Percentiles rank a stretch among this genome's conserved stretches.
These are phyloP conservation scores for Butorides virescens DNA, from an alignment of 2,113 vertebrate genomes.

Conservation along the genomic window DNA sequence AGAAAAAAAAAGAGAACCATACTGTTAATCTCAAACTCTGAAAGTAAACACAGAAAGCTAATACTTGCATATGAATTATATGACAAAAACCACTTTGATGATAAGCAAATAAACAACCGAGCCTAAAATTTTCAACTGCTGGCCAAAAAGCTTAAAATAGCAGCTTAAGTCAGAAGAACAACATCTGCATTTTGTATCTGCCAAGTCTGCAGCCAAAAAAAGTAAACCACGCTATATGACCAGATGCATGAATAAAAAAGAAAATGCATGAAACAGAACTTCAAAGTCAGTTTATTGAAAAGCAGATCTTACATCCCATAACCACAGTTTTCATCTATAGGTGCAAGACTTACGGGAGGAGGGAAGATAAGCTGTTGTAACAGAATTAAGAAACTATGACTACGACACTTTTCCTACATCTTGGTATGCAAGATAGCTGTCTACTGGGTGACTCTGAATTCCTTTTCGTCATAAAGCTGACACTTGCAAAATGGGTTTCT, in stretches of 20 bases:
- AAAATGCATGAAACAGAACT: constrained; percentile 59
- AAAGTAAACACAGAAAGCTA: constrained; percentile 52
- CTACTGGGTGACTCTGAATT: neutral
- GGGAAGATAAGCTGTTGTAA: neutral
- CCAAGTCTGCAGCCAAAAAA: constrained; percentile 68
- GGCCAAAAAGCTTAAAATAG: constrained; percentile 53
- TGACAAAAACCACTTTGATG: constrained; percentile 51
- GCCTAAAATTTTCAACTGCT: constrained; percentile 47
- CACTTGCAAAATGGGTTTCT: neutral
- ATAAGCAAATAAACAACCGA: constrained; percentile 48
- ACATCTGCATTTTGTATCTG: constrained; percentile 71
- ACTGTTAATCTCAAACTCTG: constrained; percentile 42
- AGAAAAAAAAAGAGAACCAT: neutral
- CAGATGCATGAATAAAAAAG: constrained; percentile 73
- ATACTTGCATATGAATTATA: constrained; percentile 46
- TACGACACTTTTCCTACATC: neutral
- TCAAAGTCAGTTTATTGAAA: constrained; percentile 56
- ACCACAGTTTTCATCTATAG: constrained; percentile 3
- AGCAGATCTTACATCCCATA: constrained; percentile 17
- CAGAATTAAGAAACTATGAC: neutral
- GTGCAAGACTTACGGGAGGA: neutral
- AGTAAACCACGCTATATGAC: constrained; percentile 61
- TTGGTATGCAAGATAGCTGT: neutral
- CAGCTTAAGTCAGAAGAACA: constrained; percentile 49
- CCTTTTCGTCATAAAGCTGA: constrained; percentile 46